phyloP scores from a whole-genome alignment of 2,888 invertebrate genomes.

The Monochamus alternatus region DNA sequence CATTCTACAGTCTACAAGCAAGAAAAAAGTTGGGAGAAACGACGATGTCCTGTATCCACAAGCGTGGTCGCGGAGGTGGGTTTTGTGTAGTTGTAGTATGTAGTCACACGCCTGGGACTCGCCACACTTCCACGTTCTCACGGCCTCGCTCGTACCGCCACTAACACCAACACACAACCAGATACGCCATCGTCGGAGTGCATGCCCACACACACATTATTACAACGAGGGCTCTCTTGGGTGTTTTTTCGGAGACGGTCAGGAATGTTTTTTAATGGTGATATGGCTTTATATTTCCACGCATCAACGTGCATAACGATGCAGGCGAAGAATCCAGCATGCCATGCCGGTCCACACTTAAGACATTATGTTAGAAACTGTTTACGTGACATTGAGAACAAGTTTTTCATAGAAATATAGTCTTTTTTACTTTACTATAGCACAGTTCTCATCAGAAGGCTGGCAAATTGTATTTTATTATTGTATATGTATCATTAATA shows the following conservation, averaged over 20 bases:
- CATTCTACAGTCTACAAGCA: background rate
- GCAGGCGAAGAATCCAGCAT: background rate
- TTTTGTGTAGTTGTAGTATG: constrained; percentile 49
- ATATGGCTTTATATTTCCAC: constrained; percentile 24
- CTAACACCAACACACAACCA: constrained; percentile 53
- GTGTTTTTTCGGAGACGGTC: constrained; percentile 36
- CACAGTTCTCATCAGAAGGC: no score
- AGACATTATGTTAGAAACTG: background rate
- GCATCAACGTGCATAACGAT: constrained; percentile 5
- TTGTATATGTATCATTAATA: no score
- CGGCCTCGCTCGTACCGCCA: constrained; percentile 53
- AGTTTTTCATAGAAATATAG: no score
- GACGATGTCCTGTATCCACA: constrained; percentile 27
- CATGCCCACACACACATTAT: constrained; percentile 39
- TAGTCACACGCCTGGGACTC: constrained; percentile 62
- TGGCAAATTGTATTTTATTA: no score
- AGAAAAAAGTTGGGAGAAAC: constrained; percentile 33
- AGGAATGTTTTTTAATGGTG: constrained; percentile 38
- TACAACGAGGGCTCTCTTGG: constrained; percentile 39
- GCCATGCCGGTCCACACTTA: background rate
- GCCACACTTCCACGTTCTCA: constrained; percentile 65
- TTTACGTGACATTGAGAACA: no score
- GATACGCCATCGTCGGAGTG: constrained; percentile 37
- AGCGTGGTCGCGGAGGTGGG: constrained; percentile 48
- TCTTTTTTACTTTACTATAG: no score